Base-by-base conservation (phyloP, 2,888 invertebrate genomes). In the Agonopterix alstromeriana region DNA sequence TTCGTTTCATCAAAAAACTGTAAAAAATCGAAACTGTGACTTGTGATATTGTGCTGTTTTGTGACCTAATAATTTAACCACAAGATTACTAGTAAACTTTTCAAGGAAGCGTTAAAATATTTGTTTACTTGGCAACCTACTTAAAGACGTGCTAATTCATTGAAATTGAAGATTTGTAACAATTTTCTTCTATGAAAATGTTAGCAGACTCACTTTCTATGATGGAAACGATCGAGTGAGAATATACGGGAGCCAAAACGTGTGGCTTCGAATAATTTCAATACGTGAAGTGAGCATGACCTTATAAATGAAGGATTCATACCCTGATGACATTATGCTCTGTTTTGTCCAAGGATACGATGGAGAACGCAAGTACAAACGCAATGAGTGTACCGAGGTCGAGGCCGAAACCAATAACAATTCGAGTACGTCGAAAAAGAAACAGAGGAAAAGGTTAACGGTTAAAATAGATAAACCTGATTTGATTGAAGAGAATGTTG, bases 331-430 rank as follows among this genome's bases (percentile, higher is more conserved):
- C 74, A 92, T 91, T 81, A 93, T 93, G 93, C 88, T 93, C 79
- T 93, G 92, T 85, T 92, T 92, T 67, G 92, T 93, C 65, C 92
- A 92, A 83, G 91, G 92, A 56, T 92, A 92, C 70, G 82, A 87
- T 57, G 74, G 74, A 53, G 78, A 80, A 50, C 70, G 72, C 51
- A 81, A 70, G 27, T 74, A 66, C 53, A 78, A 67, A 48, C 81
- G 78, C 55, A 65, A 73, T 50, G 84, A 84, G 56, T 74, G 77
- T 50, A 64, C 60, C 50, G 70, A 70, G 48, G 66, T 69, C 48
- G 76, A 78, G 52, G 55, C 66, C 17, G 82, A 83, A 50, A 70
- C 76, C 50, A 71, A 76, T 49, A 46, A 49, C 14, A 35, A 46
- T 10, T 40, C 45, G 2, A 42, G 12, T 11, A 10, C n/a, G 8